These are phyloP conservation scores for Pelecanus crispus DNA, from an alignment of 2,113 vertebrate genomes.

Conservation along the genomic window DNA sequence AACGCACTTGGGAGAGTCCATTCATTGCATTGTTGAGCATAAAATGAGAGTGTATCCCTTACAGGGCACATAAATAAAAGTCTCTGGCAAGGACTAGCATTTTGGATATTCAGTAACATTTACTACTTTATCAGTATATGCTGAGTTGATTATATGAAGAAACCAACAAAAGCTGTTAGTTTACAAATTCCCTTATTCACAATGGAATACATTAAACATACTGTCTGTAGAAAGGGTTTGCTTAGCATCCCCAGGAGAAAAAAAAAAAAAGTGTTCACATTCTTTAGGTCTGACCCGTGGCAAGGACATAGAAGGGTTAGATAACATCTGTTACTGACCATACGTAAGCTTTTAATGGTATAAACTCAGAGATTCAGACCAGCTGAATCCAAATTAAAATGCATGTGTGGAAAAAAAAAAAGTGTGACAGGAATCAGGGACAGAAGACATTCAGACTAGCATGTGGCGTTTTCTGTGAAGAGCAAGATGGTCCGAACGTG, in stretches of 20 bases:
- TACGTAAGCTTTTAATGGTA: conserved; percentile 71
- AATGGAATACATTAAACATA: conserved; percentile 65
- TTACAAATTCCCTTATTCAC: conserved; percentile 73
- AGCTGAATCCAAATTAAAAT: conserved; percentile 80
- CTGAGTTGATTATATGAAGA: conserved; percentile 67
- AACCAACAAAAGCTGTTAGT: conserved; percentile 62
- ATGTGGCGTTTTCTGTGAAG: conserved; percentile 97
- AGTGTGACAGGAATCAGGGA: neutral
- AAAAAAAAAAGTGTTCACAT: conserved; percentile 78
- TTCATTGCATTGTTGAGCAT: conserved; percentile 29
- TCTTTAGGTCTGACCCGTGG: conserved; percentile 85
- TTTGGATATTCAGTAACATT: conserved; percentile 67
- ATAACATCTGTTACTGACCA: conserved; percentile 76
- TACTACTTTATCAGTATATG: conserved; percentile 69
- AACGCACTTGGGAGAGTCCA: neutral
- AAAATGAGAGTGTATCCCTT: neutral
- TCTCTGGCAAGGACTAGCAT: conserved; percentile 76
- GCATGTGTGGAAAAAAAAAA: conserved; percentile 50
- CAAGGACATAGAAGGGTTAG: conserved; percentile 71
- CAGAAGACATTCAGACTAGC: conserved; percentile 77
- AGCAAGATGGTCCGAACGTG: conserved; percentile 94
- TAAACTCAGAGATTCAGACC: conserved; percentile 78
- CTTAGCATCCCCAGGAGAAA: conserved; percentile 67
- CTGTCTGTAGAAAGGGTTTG: conserved; percentile 70
- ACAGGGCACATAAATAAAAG: conserved; percentile 41